Evolutionary conservation across 2,888 invertebrate species (phyloP).

Genomic region (Caenorhabditis doughertyi): DNA sequence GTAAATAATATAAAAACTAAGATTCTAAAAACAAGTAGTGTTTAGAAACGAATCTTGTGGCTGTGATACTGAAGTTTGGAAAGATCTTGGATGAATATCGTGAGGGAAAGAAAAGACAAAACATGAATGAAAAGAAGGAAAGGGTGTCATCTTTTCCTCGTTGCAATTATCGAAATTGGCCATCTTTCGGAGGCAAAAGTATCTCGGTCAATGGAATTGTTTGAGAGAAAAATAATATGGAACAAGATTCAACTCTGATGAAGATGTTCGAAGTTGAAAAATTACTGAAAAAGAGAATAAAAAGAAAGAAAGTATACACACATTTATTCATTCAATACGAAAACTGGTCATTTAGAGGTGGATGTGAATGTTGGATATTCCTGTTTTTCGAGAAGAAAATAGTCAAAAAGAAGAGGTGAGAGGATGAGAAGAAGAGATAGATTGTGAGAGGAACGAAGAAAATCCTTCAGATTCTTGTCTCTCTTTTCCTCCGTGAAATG

Average conservation of each 20-base stretch:
- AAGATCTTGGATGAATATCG: background rate
- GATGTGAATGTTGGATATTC: background rate
- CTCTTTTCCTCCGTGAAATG: background rate
- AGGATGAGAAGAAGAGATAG: constrained; percentile 8
- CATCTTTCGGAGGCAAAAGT: constrained; percentile 41
- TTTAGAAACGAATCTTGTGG: too few relatives aligned
- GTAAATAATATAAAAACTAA: too few relatives aligned
- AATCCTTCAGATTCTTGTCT: constrained; percentile 21
- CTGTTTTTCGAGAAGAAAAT: constrained; percentile 17
- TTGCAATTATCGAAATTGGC: constrained; percentile 48
- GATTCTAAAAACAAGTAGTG: too few relatives aligned
- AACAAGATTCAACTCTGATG: constrained; percentile 21
- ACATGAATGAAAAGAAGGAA: constrained; percentile 12
- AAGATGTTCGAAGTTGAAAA: background rate
- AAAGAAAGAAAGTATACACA: constrained; percentile 2
- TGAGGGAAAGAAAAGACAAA: constrained; percentile 7
- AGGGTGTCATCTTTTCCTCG: constrained; percentile 29
- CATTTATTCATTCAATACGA: background rate
- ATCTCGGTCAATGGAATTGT: constrained; percentile 29
- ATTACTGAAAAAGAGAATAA: background rate
- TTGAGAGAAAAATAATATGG: constrained; percentile 11
- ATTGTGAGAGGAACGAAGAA: too few relatives aligned
- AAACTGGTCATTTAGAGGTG: constrained; percentile 30
- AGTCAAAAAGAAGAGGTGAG: background rate
- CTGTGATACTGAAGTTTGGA: constrained; percentile 22